Evolutionary conservation across 2,113 vertebrate genomes (phyloP), one percentile per base, ranked within the genome.

Genomic region (Pseudolaguvia tuberculata): DNA sequence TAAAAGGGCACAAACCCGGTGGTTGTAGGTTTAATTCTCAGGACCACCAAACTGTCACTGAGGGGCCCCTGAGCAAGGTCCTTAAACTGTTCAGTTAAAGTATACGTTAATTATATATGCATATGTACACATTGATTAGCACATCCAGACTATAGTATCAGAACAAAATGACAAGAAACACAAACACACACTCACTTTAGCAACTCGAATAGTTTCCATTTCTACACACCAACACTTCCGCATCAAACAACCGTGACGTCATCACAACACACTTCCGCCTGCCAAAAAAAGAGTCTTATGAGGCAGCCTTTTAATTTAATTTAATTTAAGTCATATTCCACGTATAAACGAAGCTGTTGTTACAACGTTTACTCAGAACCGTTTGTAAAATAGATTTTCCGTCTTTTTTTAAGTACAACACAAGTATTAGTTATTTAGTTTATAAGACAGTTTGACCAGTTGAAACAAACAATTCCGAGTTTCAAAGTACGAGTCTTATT

Each of bases 161-260:
- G 15, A 56, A 0, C 1, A 45, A 1, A 12, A 25, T 52, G 5
- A 42, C 39, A 42, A 7, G 9, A 42, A 42, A 42, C 5, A 5
- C 39, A 42, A 42, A 42, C 7, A 42, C 39, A 42, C 39, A 10
- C 82, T 56, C 72, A 90, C 90, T 88, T 87, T 87, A 0, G 85
- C 73, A 3, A 78, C 29, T 9, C 58, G 80, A 15, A 57, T 62
- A 0, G 80, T 61, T 1, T 89, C 84, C 90, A 90, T 90, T 0
- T 55, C 72, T 48, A 17, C 35, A 25, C 25, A n/a, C 48, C 27
- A 39, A 57, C 35, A 47, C 55, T 42, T 17, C n/a, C 13, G 50
- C 27, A 47, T 29, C 17, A 2, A n/a, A n/a, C 72, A 65, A 45
- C 20, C 2, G 25, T 15, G 12, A 31, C 39, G 50, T 58, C 42